A percentile compares a stretch with the other conserved stretches of the same genome.
Evolutionary conservation across 2,888 invertebrate genomes (phyloP).

Genomic region (Apocheima hispidaria): DNA sequence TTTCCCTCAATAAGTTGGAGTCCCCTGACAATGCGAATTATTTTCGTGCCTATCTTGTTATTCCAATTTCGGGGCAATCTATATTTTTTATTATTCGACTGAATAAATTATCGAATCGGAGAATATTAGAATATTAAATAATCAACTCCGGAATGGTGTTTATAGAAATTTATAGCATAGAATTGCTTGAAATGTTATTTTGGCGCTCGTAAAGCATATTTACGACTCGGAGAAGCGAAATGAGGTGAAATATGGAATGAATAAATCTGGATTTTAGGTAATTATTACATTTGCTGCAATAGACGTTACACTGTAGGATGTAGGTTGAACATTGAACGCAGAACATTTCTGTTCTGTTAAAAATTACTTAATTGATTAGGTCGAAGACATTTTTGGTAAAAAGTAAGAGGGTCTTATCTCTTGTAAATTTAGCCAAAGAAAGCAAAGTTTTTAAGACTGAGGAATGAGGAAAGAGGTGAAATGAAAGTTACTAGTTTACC

Average conservation of each 20-base stretch:
- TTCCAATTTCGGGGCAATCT: constrained; percentile 74
- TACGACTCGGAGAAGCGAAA: constrained; percentile 23
- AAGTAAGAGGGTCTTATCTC: no score
- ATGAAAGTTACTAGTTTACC: no score
- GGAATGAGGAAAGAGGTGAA: no score
- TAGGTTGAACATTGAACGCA: background rate
- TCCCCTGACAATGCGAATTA: constrained; percentile 78
- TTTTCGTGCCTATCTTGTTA: constrained; percentile 74
- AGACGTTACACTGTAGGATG: background rate
- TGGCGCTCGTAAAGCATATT: constrained; percentile 33
- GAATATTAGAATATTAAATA: constrained; percentile 56
- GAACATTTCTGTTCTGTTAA: no score
- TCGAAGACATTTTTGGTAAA: no score
- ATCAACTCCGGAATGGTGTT: constrained; percentile 52
- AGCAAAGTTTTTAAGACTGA: no score
- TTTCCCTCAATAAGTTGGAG: constrained; percentile 73
- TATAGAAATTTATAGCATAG: constrained; percentile 40
- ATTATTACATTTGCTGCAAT: constrained; percentile 25
- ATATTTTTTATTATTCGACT: constrained; percentile 54
- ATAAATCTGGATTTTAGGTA: constrained; percentile 34
- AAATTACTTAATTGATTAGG: no score
- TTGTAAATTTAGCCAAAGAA: no score
- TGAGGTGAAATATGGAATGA: constrained; percentile 31
- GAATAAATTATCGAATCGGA: constrained; percentile 53
- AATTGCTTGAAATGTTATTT: constrained; percentile 24